Conservation (phyloP, 2,888 invertebrate species). For the Matsumyia berberina region DNA sequence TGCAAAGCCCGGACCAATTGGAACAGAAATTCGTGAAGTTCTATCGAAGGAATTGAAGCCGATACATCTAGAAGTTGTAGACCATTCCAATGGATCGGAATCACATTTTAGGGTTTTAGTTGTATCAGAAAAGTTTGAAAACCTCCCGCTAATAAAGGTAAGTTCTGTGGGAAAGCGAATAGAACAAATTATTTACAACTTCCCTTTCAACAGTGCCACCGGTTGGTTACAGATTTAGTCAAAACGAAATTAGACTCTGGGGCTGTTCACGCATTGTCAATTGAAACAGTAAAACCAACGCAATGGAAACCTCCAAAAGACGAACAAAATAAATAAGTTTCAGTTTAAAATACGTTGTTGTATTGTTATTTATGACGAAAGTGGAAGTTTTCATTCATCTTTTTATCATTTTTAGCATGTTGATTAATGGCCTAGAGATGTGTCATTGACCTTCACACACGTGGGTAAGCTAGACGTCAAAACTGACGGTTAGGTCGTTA, state of each 20-base stretch:
- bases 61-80: slow-evolving; percentile 92
- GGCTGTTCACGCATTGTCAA: slow-evolving; percentile 94
- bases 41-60: slow-evolving; percentile 87
- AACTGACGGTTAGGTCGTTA: too few species aligned
- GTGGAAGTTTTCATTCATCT: slow-evolving; percentile 16
- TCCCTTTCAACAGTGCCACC: slow-evolving; percentile 88
- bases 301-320: slow-evolving; percentile 87
- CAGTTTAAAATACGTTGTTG: background rate
- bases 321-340: background rate
- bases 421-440: too few species aligned
- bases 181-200: slow-evolving; percentile 76
- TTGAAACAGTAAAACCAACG: slow-evolving; percentile 91
- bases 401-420: background rate
- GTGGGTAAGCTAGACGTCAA: background rate
- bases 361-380: background rate
- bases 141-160: slow-evolving; percentile 92
- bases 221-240: slow-evolving; percentile 92
- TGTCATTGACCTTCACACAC: background rate
- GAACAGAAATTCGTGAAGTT: slow-evolving; percentile 87
- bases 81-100: slow-evolving; percentile 95
- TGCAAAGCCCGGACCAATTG: slow-evolving; percentile 84
- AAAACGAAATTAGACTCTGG: slow-evolving; percentile 90
- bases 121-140: slow-evolving; percentile 92
- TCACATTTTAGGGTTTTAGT: slow-evolving; percentile 97
- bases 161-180: slow-evolving; percentile 52